Evolutionary conservation across 2,113 vertebrate genomes (phyloP), one percentile per base, ranked within the genome.

Genomic region (Pandion haliaetus): DNA sequence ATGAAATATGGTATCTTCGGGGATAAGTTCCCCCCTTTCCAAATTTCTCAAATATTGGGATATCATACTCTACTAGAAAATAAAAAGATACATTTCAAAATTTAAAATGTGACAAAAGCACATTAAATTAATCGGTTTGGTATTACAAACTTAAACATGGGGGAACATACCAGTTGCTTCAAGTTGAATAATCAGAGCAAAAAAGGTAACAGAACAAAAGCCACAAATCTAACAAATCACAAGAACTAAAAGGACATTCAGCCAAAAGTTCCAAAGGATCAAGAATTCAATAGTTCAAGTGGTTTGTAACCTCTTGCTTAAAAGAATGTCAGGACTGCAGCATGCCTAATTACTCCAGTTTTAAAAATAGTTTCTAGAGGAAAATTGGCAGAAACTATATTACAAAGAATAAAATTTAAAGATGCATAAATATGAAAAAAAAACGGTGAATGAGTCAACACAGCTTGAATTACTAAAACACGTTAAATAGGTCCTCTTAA

Each of bases 21-120:
- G 99, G 99, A 78, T 99, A 99, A 19, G 99, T 99, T 6, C 99
- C 99, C 9, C 99, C 99, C 96, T 99, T 99, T 62, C 99, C 99
- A 73, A 99, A 99, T 96, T 99, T 99, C 98, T 99, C 99, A 97
- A 99, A 99, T 96, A 99, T 98, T 42, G 99, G 99, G 89, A 99
- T 99, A 96, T 99, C 99, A 66, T 99, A 99, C 91, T 99, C 99
- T 99, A 96, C 84, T 91, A 88, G 47, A 98, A 88, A 88, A 91
- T 14, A 49, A 71, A 95, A 94, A 70, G 2, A 63, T 47, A 31
- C 3, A 86, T 50, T 92, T 92, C 69, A 88, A 47, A 88, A 81
- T 78, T 24, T 95, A 71, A 66, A 28, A 61, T 18, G 42, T 28
- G 17, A 54, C 31, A 44, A 49, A 70, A 90, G 11, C 8, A 69